These are phyloP conservation scores for Apodemia mormo DNA, from an alignment of 2,888 invertebrate genomes.

Conservation along the genomic window DNA sequence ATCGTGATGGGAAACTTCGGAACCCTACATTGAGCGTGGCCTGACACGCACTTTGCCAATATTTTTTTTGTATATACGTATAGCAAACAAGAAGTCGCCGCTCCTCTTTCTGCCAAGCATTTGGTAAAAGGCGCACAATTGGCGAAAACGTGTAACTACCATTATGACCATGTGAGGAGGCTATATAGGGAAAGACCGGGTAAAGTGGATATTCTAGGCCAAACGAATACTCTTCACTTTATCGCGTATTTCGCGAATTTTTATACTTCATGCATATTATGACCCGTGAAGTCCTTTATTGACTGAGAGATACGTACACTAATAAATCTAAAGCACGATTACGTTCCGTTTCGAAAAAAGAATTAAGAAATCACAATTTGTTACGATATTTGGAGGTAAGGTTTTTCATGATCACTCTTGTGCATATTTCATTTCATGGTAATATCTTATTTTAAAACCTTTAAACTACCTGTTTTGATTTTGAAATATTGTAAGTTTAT, in stretches of 20 bases:
- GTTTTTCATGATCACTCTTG: not conserved
- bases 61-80: too few relatives aligned
- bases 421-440: not conserved
- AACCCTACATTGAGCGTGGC: too few relatives aligned
- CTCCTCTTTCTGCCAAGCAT: too few relatives aligned
- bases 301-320: not conserved
- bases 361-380: not conserved
- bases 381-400: not conserved
- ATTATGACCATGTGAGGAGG: not conserved
- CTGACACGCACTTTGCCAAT: too few relatives aligned
- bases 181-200: constrained; percentile 23
- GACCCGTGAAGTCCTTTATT: not conserved
- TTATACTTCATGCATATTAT: not conserved
- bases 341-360: not conserved
- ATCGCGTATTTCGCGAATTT: constrained; percentile 12
- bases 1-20: too few relatives aligned
- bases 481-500: not conserved
- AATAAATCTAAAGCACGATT: not conserved
- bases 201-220: constrained; percentile 27
- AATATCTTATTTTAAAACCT: not conserved
- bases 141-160: too few relatives aligned
- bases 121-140: too few relatives aligned
- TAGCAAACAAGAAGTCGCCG: too few relatives aligned
- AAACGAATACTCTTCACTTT: constrained; percentile 29
- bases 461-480: not conserved